Conservation (phyloP, 2,113 vertebrate genomes). For the Piprites chloris region DNA sequence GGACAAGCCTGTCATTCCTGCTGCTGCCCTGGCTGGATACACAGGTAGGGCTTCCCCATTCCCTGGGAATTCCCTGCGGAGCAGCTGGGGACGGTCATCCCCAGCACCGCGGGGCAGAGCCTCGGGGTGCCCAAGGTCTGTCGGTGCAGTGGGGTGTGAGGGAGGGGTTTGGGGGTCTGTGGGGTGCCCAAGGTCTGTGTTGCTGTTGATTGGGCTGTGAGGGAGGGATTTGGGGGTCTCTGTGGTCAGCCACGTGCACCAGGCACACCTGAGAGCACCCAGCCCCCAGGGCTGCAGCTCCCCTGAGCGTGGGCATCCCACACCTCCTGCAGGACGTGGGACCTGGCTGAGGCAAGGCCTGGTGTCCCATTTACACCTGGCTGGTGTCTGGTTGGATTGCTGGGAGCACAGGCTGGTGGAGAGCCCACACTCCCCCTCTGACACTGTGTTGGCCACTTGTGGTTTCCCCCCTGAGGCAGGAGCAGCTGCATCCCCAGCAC, state of each 20-base stretch:
- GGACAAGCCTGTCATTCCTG: constrained; percentile 98
- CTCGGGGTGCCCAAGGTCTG: too few relatives aligned
- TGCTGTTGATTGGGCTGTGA: neutral
- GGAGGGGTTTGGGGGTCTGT: neutral
- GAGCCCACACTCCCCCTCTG: neutral
- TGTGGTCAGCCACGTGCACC: neutral
- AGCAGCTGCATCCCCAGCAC: neutral
- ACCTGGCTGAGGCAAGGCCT: too few relatives aligned
- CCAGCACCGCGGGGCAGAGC: accelerated
- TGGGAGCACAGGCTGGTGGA: neutral
- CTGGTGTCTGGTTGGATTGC: too few relatives aligned
- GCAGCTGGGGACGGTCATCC: neutral
- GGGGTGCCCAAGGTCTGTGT: neutral
- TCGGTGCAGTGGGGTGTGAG: too few relatives aligned
- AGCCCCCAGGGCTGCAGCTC: neutral
- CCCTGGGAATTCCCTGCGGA: neutral
- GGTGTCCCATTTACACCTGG: too few relatives aligned
- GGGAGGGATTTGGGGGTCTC: neutral
- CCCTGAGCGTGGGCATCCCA: accelerated
- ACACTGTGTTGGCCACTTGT: neutral
- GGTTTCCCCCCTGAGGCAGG: neutral
- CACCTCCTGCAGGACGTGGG: accelerated
- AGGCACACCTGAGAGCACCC: neutral
- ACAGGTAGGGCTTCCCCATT: constrained; percentile 81
- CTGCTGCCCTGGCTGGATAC: constrained; percentile 95